Evolutionary conservation across 2,888 invertebrate genomes (phyloP), one percentile per base, ranked within the genome.

Genomic region (Hyposoter dolosus): DNA sequence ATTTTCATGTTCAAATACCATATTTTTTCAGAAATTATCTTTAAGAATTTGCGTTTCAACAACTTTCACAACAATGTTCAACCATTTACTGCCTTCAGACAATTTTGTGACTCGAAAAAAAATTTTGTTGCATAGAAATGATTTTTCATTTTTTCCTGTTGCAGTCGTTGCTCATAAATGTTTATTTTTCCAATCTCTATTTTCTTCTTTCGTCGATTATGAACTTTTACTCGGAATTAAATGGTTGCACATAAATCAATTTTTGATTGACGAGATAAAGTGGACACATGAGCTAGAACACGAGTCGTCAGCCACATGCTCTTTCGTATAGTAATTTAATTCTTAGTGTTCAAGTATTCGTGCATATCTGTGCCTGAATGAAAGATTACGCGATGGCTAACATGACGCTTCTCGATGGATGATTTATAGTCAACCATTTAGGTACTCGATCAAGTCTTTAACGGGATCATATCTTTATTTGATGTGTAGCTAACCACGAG

Each of bases 211-310:
- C 47, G 12, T 17, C 45, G n/a, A 35, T n/a, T n/a, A n/a, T 76
- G 6, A 50, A 28, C 68, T 53, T 43, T 32, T n/a, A 69, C 56
- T 69, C 6, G 45, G 1, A 43, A 69, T 76, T 47, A 43, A n/a
- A 65, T 12, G 12, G 12, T 10, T 0, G 47, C n/a, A 32, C 60
- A 63, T 56, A 32, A 23, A 69, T 56, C 19, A 45, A 43, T 19
- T 69, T 40, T 69, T 79, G n/a, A 79, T 78, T 68, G 53, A 78
- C 68, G 53, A 68, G 40, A 66, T 68, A 35, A 40, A 66, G 23
- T n/a, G 60, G 65, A 76, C 76, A 47, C 63, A 35, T 68, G 43
- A 32, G n/a, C n/a, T n/a, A n/a, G 56, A 23, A 40, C 68, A 32
- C 43, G n/a, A 56, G 4, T 68, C 32, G 47, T 60, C 43, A 69